Percentiles rank a stretch among this genome's conserved stretches.
Conservation (phyloP, 2,797 vertebrate genomes). For the Paratrypauchen microcephalus region DNA sequence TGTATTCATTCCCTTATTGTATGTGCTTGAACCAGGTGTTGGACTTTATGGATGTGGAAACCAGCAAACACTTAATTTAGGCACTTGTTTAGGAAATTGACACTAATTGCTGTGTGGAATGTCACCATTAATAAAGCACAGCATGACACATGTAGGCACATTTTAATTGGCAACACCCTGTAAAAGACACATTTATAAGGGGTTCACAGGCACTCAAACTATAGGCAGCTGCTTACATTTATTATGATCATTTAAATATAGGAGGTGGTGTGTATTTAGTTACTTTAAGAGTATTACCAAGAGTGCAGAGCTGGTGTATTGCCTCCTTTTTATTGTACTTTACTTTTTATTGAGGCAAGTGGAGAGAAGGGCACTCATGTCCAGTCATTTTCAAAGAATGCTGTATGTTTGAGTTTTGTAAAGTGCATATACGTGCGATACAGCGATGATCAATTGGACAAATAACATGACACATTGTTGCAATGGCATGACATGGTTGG, state of each 20-base stretch:
- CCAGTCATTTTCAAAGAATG: no score
- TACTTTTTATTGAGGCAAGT: background rate
- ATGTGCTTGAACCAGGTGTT: slow-evolving; percentile 38
- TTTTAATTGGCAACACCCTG: slow-evolving; percentile 49
- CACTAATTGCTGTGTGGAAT: slow-evolving; percentile 64
- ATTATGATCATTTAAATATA: background rate
- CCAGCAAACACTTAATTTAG: slow-evolving; percentile 58
- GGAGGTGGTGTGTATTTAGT: background rate
- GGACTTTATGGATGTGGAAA: slow-evolving; percentile 45
- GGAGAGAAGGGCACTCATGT: background rate
- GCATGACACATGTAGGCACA: slow-evolving; percentile 48
- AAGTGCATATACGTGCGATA: no score
- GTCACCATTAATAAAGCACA: slow-evolving; percentile 54
- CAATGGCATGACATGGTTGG: no score
- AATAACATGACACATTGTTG: no score
- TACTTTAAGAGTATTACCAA: background rate
- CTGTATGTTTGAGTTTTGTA: no score
- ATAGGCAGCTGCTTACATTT: slow-evolving; percentile 2
- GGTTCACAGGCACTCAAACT: slow-evolving; percentile 11
- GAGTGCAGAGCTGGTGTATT: background rate
- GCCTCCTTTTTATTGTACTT: background rate
- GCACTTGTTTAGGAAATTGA: slow-evolving; percentile 53
- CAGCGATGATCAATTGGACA: no score
- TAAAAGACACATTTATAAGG: slow-evolving; percentile 65
- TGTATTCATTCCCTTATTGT: slow-evolving; percentile 9